phyloP scores from a whole-genome alignment of 2,113 vertebrate species.

The Catagonus wagneri region DNA sequence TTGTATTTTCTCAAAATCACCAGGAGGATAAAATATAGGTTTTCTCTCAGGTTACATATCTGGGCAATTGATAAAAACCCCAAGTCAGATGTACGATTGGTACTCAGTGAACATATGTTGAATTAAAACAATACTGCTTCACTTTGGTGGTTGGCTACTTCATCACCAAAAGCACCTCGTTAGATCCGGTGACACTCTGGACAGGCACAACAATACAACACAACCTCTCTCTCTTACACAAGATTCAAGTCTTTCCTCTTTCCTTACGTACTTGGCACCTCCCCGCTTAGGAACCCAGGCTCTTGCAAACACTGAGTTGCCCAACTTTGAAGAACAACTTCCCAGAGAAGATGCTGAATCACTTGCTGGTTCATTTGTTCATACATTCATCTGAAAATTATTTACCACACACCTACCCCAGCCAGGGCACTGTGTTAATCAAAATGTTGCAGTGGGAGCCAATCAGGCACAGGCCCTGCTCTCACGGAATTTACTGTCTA shows the following conservation, averaged over 20 bases:
- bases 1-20: constrained; percentile 13
- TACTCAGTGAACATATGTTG: neutral
- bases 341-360: constrained; percentile 39
- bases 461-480: neutral
- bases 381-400: neutral
- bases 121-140: neutral
- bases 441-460: neutral
- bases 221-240: neutral
- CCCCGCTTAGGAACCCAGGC: neutral
- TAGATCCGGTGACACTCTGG: neutral
- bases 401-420: neutral
- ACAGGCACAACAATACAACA: neutral
- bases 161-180: neutral
- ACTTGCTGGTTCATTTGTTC: neutral
- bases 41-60: neutral
- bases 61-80: neutral
- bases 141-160: neutral
- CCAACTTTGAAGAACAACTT: constrained; percentile 59
- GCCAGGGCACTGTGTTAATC: neutral
- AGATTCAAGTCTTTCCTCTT: constrained; percentile 47
- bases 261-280: constrained; percentile 56
- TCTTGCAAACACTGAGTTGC: constrained; percentile 10
- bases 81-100: neutral
- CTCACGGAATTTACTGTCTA: neutral
- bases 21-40: neutral